These are phyloP conservation scores for Phoeniculus purpureus DNA, from an alignment of 2,797 vertebrate genomes.

Conservation along the genomic window DNA sequence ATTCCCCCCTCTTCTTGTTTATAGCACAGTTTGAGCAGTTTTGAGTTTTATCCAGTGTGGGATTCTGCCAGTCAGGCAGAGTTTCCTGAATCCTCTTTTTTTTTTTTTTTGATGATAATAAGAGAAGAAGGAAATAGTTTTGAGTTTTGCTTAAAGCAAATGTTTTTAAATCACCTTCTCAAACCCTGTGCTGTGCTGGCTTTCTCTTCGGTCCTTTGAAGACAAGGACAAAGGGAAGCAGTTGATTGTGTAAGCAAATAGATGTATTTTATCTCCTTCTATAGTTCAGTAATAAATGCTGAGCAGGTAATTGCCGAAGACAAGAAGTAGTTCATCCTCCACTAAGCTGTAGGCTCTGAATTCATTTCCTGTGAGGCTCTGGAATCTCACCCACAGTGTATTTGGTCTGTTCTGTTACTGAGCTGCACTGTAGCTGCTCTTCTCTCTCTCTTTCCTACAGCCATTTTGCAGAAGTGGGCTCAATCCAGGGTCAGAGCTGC, in stretches of 20 bases:
- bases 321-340: background rate
- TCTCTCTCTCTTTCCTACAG: background rate
- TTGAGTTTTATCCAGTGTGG: background rate
- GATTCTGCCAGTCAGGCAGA: background rate
- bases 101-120: background rate
- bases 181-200: background rate
- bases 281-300: background rate
- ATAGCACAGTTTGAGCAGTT: background rate
- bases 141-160: slow-evolving; percentile 4
- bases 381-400: background rate
- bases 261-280: background rate
- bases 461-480: background rate
- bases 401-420: background rate
- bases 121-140: background rate
- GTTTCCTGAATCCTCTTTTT: background rate
- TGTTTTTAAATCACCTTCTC: background rate
- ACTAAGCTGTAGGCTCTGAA: background rate
- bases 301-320: background rate
- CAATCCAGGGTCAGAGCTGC: background rate
- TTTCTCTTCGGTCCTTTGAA: slow-evolving; percentile 10
- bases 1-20: background rate
- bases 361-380: background rate
- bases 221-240: background rate
- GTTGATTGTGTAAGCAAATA: background rate
- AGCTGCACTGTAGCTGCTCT: background rate